Evolutionary conservation across 2,797 vertebrate species (phyloP).

Genomic region (Bradypodion ventrale): DNA sequence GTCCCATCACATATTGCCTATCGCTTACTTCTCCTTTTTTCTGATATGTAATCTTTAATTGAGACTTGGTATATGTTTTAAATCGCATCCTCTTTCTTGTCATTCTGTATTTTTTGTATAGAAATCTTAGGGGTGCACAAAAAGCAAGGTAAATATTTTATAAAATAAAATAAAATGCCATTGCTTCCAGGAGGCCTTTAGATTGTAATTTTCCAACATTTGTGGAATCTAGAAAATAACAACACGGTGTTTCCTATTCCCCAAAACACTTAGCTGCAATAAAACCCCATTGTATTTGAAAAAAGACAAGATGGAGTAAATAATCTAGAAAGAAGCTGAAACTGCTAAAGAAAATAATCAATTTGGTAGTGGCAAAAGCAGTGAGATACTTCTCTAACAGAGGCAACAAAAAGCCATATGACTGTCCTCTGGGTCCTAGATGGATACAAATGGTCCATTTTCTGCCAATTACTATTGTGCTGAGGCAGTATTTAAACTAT

Average conservation of each 20-base stretch:
- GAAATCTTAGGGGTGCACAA: background rate
- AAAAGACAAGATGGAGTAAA: conserved; percentile 28
- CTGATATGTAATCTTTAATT: background rate
- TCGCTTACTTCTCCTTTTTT: background rate
- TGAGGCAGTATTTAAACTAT: background rate
- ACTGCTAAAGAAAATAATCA: conserved; percentile 19
- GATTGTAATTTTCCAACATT: conserved; percentile 37
- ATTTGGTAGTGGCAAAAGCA: background rate
- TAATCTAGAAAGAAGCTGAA: conserved; percentile 9
- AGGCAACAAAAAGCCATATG: background rate
- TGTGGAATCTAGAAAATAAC: conserved; percentile 16
- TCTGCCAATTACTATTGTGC: conserved; percentile 3
- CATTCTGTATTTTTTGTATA: background rate
- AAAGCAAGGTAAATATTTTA: background rate
- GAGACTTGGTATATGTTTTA: background rate
- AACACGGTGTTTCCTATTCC: conserved; percentile 8
- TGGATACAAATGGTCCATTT: conserved; percentile 8
- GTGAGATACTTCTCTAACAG: background rate
- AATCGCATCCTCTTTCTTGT: background rate
- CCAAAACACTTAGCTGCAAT: background rate
- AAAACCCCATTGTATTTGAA: background rate
- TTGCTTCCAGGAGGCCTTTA: background rate
- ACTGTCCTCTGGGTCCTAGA: background rate
- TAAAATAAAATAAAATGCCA: background rate
- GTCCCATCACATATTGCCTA: background rate